Evolutionary conservation across 2,888 invertebrate genomes (phyloP), one percentile per base, ranked within the genome.

Genomic region (Sialis fuliginosa): DNA sequence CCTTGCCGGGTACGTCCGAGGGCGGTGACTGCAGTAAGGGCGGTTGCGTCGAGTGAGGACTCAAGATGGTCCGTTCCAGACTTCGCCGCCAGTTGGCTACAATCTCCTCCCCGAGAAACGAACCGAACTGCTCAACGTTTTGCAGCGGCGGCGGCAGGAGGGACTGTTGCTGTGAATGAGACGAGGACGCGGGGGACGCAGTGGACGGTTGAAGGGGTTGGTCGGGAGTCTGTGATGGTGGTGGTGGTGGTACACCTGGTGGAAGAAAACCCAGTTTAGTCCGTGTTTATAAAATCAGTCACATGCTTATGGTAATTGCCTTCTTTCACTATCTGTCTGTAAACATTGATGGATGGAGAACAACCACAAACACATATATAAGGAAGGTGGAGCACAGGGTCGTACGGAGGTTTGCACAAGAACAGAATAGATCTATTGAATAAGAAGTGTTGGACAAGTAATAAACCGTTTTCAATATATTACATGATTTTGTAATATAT

Each of bases 91-190:
- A 82, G 63, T 79, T 78, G 58, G 77, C 78, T 64, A 86, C 86
- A 64, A 87, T 79, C 65, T 86, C 85, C 65, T 85, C 83, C 65
- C 87, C 87, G 62, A 85, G 71, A 61, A 79, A 70, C 54, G 78
- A 75, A 67, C 81, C 82, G 70, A 81, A 79, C 57, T 74, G 71
- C 62, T 79, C 79, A 57, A 79, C 77, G 66, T 75, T 78, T 62
- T 77, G 76, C 57, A 77, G 71, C 52, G 72, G 70, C 44, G 70
- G 69, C 48, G 72, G 70, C 55, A 70, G 67, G 51, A 67, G 64
- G 52, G 56, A 51, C 42, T 30, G 63, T 58, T 53, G 59, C 55
- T 54, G 62, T 58, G 56, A 58, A 60, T 50, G 55, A 52, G 49
- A 54, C 48, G 54, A 53, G 52, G 52, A 53, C 54, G 44, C 48